A percentile compares a stretch with the other conserved stretches of the same genome.
These are phyloP conservation scores for Dioctria rufipes DNA, from an alignment of 2,888 invertebrate species.

Conservation along the genomic window DNA sequence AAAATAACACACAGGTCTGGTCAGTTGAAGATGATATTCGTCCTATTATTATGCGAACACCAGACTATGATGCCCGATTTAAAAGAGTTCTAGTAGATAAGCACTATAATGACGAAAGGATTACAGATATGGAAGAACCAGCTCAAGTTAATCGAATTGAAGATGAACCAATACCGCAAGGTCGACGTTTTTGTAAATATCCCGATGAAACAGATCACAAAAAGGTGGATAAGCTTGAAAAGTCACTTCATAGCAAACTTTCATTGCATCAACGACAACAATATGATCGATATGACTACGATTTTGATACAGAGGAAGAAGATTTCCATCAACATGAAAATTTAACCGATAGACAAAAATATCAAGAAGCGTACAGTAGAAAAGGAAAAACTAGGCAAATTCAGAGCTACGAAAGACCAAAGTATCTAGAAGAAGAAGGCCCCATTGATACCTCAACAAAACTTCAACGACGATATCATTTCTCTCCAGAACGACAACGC, in stretches of 20 bases:
- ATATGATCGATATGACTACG: constrained; percentile 67
- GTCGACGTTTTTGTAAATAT: constrained; percentile 33
- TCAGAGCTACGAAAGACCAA: constrained; percentile 8
- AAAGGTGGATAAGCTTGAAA: constrained; percentile 43
- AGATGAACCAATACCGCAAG: not conserved
- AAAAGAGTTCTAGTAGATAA: constrained; percentile 67
- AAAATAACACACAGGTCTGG: constrained; percentile 62
- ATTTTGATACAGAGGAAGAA: constrained; percentile 62
- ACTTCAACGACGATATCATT: constrained; percentile 36
- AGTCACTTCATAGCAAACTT: constrained; percentile 33
- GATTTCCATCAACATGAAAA: constrained; percentile 64
- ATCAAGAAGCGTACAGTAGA: constrained; percentile 66
- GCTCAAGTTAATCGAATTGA: constrained; percentile 22
- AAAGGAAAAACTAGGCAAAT: constrained; percentile 61
- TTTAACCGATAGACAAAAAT: constrained; percentile 70
- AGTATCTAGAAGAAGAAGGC: constrained; percentile 16
- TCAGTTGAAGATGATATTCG: constrained; percentile 69
- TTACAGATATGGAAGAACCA: constrained; percentile 63
- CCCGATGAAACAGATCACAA: constrained; percentile 21
- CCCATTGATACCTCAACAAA: not conserved
- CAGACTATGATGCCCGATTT: constrained; percentile 70
- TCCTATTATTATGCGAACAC: constrained; percentile 69
- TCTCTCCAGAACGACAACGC: constrained; percentile 41
- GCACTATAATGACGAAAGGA: constrained; percentile 58
- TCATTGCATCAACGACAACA: constrained; percentile 53